Base-by-base conservation (phyloP, 2,888 invertebrate genomes). In the Galeopsomyia nigrocyanea region DNA sequence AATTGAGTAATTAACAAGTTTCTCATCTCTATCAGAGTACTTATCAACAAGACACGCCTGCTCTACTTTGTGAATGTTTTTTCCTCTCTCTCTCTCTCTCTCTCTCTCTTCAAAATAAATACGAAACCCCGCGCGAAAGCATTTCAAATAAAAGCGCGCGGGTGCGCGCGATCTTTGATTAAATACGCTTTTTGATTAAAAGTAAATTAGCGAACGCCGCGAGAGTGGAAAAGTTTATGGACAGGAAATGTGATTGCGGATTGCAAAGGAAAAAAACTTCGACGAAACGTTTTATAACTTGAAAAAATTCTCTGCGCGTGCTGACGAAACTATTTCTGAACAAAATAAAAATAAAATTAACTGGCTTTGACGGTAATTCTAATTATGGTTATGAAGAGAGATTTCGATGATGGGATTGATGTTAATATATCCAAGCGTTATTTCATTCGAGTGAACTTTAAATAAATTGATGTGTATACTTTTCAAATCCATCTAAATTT, bases 121-220 rank as follows among this genome's bases (percentile, higher is more conserved):
- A 31, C 31, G 16, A 58, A 51, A 70, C 26, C 26, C 26, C 26
- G 26, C 51, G 51, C 67, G 39, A 60, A 68, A 53, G 57, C 49
- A 53, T 62, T 63, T 64, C 58, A 68, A 68, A 58, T 58, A 63
- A 68, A 31, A 57, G 5, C 6, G 47, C 21, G 47, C 19, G 53
- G 6, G 57, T 51, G 50, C 63, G 53, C 17, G 55, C 56, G 50
- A 73, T 73, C 64, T 73, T 73, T 73, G 55, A 68, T 73, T 68
- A 73, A 73, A 73, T 65, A 64, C 55, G 14, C 58, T 73, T 50
- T 73, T 57, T 68, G 73, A 67, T 73, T 65, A 51, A 73, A 73
- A 68, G 68, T 73, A 73, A 72, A 72, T 72, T 64, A 73, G 68
- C 64, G 21, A 51, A 17, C 39, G 26, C 9, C 21, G 53, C 39